These are phyloP conservation scores for Chelon auratus DNA, from an alignment of 2,797 vertebrate species.

Conservation along the genomic window DNA sequence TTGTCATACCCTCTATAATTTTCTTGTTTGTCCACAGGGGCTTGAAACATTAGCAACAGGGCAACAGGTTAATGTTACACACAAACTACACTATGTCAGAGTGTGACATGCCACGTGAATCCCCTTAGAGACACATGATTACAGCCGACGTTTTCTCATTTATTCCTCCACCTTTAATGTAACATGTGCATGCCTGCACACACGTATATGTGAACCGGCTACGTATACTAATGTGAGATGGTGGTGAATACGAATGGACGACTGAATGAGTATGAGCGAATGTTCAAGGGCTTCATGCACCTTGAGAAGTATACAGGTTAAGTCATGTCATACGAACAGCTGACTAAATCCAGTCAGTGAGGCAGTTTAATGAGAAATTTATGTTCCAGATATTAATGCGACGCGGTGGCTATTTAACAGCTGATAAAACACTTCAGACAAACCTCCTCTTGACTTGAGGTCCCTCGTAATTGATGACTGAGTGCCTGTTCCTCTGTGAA, in stretches of 20 bases:
- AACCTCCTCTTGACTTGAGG: conserved; percentile 41
- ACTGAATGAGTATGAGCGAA: conserved; percentile 21
- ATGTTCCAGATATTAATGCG: conserved; percentile 13
- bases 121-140: conserved; percentile 40
- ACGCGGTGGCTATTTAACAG: conserved; percentile 36
- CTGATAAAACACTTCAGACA: conserved; percentile 51
- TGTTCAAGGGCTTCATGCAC: neutral
- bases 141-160: conserved; percentile 48
- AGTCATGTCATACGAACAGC: neutral
- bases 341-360: conserved; percentile 8
- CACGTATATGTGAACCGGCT: neutral
- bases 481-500: conserved; percentile 52
- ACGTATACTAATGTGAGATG: neutral
- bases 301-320: neutral
- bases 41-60: conserved; percentile 32
- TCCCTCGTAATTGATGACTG: conserved; percentile 39
- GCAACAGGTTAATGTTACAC: conserved; percentile 64
- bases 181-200: neutral
- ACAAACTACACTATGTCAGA: conserved; percentile 42
- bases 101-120: conserved; percentile 36
- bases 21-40: conserved; percentile 55
- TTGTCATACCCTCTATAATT: conserved; percentile 35
- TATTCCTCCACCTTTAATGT: conserved; percentile 24
- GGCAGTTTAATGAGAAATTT: conserved; percentile 36
- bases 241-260: conserved; percentile 21